These are phyloP conservation scores for Halocynthia aurantium DNA, from an alignment of 23 tunicate species.

Conservation along the genomic window DNA sequence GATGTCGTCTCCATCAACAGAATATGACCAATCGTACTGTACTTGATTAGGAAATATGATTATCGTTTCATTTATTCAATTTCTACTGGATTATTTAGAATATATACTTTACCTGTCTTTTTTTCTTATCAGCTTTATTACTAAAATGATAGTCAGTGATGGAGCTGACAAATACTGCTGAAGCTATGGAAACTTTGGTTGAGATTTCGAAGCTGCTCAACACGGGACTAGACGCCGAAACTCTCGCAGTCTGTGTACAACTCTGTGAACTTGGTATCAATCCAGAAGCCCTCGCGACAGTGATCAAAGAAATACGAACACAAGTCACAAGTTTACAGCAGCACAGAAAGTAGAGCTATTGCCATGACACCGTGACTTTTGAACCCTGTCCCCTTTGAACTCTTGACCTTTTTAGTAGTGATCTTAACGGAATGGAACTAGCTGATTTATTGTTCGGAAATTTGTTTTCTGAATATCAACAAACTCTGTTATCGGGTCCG, in stretches of 20 bases:
- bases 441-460: too few relatives aligned
- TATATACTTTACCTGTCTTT: too few relatives aligned
- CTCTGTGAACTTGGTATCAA: conserved; percentile 90
- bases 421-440: too few relatives aligned
- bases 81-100: too few relatives aligned
- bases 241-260: conserved; percentile 56
- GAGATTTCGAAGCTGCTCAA: conserved; percentile 76
- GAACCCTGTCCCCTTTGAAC: background rate
- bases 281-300: conserved; percentile 90
- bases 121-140: too few relatives aligned
- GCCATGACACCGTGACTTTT: background rate
- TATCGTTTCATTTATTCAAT: too few relatives aligned
- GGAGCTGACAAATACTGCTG: conserved; percentile 19
- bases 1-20: too few relatives aligned
- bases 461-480: too few relatives aligned
- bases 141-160: background rate
- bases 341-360: background rate
- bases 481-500: too few relatives aligned
- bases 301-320: conserved; percentile 74
- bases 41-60: too few relatives aligned
- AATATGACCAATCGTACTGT: too few relatives aligned
- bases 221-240: conserved; percentile 79
- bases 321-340: conserved; percentile 39
- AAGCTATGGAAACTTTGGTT: conserved; percentile 72
- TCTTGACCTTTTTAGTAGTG: too few relatives aligned